A percentile compares a stretch with the other conserved stretches of the same genome.
Evolutionary conservation across 2,888 invertebrate genomes (phyloP).

Genomic region (Neoascia interrupta): DNA sequence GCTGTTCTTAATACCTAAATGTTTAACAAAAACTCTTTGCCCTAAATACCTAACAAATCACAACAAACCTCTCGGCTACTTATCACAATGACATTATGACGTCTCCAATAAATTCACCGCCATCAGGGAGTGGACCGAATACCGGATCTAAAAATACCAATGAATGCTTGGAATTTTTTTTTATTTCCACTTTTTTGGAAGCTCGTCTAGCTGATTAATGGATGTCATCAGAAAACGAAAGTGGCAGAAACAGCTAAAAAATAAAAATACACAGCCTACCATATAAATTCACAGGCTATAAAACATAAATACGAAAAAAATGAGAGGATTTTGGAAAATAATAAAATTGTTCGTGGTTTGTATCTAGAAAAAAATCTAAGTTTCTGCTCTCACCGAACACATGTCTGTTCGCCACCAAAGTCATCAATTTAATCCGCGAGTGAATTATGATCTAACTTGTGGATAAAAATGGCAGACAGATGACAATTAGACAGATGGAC

Average conservation of each 20-base stretch:
- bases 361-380: conserved; percentile 7
- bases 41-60: too few species aligned
- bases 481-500: conserved; percentile 65
- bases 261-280: conserved; percentile 3
- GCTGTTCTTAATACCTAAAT: too few species aligned
- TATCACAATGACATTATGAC: too few species aligned
- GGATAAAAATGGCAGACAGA: conserved; percentile 64
- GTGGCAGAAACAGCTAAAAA: conserved; percentile 55
- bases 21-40: too few species aligned
- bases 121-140: conserved; percentile 32
- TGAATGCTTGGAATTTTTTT: conserved; percentile 21
- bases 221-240: conserved; percentile 60
- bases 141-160: conserved; percentile 28
- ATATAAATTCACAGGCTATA: conserved; percentile 47
- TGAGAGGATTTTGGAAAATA: conserved; percentile 10
- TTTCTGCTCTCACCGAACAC: conserved; percentile 61
- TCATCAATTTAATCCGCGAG: conserved; percentile 58
- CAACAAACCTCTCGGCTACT: too few species aligned
- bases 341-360: conserved; percentile 41
- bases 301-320: too few species aligned
- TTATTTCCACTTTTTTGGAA: conserved; percentile 4
- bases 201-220: conserved; percentile 60
- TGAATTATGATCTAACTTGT: conserved; percentile 54
- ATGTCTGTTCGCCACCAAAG: conserved; percentile 50
- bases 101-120: too few species aligned